These are phyloP conservation scores for Panonychus citri DNA, from an alignment of 1,140 invertebrate species.

Conservation along the genomic window DNA sequence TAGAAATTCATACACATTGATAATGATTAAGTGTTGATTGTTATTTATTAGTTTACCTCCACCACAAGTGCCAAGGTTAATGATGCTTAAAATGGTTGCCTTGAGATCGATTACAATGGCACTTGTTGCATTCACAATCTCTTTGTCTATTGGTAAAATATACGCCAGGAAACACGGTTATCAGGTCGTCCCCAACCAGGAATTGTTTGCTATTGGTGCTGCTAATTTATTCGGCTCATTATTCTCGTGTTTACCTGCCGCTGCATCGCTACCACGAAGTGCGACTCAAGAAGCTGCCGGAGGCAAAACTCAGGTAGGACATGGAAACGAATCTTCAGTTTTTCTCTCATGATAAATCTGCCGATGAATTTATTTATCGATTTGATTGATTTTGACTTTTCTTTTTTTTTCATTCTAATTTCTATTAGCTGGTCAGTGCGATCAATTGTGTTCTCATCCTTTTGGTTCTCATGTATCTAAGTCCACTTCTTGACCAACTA, in stretches of 20 bases:
- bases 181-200: conserved; percentile 68
- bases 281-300: conserved; percentile 16
- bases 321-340: neutral
- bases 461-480: conserved; percentile 27
- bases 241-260: conserved; percentile 58
- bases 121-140: conserved; percentile 67
- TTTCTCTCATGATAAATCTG: no score
- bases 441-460: conserved; percentile 26
- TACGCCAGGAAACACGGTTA: conserved; percentile 70
- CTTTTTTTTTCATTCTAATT: neutral
- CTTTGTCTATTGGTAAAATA: conserved; percentile 76
- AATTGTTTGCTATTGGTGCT: conserved; percentile 26
- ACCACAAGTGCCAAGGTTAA: conserved; percentile 27
- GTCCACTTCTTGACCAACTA: conserved; percentile 22
- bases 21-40: no score
- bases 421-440: conserved; percentile 24
- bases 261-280: conserved; percentile 44
- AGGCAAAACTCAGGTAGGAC: conserved; percentile 16
- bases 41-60: neutral
- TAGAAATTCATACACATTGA: no score
- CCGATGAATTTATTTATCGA: no score
- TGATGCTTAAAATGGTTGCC: conserved; percentile 21
- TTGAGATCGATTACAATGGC: conserved; percentile 26
- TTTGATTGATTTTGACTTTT: neutral
- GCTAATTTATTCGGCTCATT: conserved; percentile 34